These are phyloP conservation scores for Pasiphila rectangulata DNA, from an alignment of 2,888 invertebrate species.

Conservation along the genomic window DNA sequence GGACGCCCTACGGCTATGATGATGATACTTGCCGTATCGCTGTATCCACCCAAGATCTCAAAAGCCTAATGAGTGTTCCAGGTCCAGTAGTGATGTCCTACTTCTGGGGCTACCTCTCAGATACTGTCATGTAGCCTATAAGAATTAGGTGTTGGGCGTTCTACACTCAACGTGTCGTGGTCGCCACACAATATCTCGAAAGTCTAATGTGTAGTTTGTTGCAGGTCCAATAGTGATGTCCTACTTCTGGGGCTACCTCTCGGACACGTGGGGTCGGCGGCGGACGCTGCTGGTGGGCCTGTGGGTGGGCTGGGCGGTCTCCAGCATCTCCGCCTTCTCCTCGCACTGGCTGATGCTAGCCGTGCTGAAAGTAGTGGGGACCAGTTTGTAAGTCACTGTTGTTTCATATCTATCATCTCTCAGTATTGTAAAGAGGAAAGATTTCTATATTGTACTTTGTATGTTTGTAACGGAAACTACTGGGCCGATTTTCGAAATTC, in stretches of 20 bases:
- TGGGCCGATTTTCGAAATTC: too few relatives aligned
- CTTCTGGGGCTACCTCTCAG: too few relatives aligned
- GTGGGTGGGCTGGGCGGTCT: conserved; percentile 22
- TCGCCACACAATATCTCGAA: background rate
- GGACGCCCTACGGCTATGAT: too few relatives aligned
- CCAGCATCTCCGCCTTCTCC: conserved; percentile 23
- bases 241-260: conserved; percentile 69
- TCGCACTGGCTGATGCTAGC: conserved; percentile 30
- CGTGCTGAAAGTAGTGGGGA: conserved; percentile 26
- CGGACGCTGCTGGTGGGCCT: conserved; percentile 25
- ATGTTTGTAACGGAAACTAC: too few relatives aligned
- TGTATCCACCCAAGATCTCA: too few relatives aligned
- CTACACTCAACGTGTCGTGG: too few relatives aligned
- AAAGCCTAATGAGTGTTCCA: too few relatives aligned
- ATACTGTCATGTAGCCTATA: too few relatives aligned
- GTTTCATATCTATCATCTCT: background rate
- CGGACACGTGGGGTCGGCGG: conserved; percentile 46
- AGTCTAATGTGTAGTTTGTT: background rate
- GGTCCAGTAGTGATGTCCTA: too few relatives aligned
- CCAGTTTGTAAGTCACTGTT: conserved; percentile 26
- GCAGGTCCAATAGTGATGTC: conserved; percentile 68
- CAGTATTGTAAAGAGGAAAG: background rate
- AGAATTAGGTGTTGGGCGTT: too few relatives aligned
- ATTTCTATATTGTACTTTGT: too few relatives aligned
- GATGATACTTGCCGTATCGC: too few relatives aligned